These are phyloP conservation scores for Enteromius mattozi DNA, from an alignment of 2,797 vertebrate species.

Conservation along the genomic window DNA sequence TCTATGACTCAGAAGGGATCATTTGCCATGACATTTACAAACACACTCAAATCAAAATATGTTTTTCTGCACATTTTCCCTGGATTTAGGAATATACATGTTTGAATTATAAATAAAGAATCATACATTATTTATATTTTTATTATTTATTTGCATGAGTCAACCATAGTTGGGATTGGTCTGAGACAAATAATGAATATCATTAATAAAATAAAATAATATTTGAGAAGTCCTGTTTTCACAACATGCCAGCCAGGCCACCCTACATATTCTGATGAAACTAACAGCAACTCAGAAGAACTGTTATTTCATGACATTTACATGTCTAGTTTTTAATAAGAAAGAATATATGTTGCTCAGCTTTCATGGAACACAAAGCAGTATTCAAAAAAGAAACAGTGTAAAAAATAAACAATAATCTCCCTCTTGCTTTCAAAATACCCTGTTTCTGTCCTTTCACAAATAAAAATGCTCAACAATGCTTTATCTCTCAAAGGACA, in stretches of 20 bases:
- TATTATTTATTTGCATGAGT: not conserved
- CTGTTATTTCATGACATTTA: not conserved
- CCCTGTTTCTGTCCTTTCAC: not conserved
- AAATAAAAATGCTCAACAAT: constrained; percentile 3
- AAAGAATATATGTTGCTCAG: not conserved
- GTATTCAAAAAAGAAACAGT: not conserved
- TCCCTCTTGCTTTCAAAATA: not conserved
- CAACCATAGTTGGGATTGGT: not conserved
- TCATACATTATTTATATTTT: not conserved
- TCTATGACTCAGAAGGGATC: not conserved
- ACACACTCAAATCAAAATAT: not conserved
- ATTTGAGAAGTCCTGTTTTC: not conserved
- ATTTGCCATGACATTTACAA: constrained; percentile 1
- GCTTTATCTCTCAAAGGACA: constrained; percentile 13
- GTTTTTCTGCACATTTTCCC: not conserved
- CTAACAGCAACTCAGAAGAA: not conserved
- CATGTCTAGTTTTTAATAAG: not conserved
- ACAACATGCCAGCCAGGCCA: not conserved
- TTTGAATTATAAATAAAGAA: not conserved
- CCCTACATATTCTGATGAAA: not conserved
- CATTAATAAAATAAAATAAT: not conserved
- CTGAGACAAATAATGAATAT: no score
- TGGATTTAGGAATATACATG: not conserved
- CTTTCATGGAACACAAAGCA: not conserved
- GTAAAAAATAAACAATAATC: not conserved